Conservation (phyloP, 2,113 vertebrate genomes). For the Chaetodon auriga region DNA sequence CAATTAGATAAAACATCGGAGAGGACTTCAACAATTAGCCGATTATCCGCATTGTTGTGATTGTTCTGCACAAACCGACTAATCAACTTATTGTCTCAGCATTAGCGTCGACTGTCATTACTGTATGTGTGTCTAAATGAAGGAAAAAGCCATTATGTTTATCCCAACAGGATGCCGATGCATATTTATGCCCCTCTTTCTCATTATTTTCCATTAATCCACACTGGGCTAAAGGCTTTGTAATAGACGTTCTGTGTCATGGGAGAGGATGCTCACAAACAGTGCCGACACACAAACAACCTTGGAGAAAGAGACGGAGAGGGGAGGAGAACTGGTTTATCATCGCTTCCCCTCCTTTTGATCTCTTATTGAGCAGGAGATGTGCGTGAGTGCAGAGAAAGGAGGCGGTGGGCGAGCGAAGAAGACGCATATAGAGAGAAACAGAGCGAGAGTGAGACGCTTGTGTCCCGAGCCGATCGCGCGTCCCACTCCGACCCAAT, state of each 20-base stretch:
- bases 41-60: neutral
- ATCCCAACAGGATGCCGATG: slow-evolving; percentile 24
- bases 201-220: slow-evolving; percentile 69
- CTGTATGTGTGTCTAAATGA: slow-evolving; percentile 38
- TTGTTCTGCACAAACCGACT: neutral
- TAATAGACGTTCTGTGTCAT: slow-evolving; percentile 48
- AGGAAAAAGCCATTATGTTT: slow-evolving; percentile 21
- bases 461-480: slow-evolving; percentile 26
- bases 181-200: slow-evolving; percentile 46
- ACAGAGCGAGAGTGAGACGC: slow-evolving; percentile 15
- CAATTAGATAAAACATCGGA: neutral
- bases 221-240: slow-evolving; percentile 52
- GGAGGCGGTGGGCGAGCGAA: slow-evolving; percentile 26
- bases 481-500: slow-evolving; percentile 50
- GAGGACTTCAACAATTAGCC: neutral
- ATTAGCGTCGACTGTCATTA: slow-evolving; percentile 18
- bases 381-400: slow-evolving; percentile 6
- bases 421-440: slow-evolving; percentile 25
- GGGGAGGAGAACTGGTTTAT: slow-evolving; percentile 64
- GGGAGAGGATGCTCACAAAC: slow-evolving; percentile 45
- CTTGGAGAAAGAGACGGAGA: slow-evolving; percentile 39
- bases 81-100: neutral
- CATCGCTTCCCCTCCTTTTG: slow-evolving; percentile 64
- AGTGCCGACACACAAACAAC: slow-evolving; percentile 55
- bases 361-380: slow-evolving; percentile 51